A percentile compares a stretch with the other conserved stretches of the same genome.
phyloP scores from a whole-genome alignment of 2,113 vertebrate genomes.

The Pelodiscus sinensis region DNA sequence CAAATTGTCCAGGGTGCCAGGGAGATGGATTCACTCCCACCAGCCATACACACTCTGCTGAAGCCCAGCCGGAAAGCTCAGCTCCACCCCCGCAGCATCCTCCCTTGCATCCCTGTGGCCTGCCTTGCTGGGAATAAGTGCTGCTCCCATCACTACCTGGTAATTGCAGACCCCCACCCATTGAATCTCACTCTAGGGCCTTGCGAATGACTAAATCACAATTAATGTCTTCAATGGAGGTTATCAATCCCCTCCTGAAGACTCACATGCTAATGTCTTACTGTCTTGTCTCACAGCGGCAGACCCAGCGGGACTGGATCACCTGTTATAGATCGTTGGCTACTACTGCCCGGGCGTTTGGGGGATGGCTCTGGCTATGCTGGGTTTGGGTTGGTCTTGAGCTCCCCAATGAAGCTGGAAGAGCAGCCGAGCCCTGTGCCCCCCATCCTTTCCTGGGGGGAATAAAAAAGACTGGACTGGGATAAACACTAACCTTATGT shows the following conservation, averaged over 20 bases:
- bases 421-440: background rate
- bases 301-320: accelerated
- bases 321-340: too few species aligned
- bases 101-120: background rate
- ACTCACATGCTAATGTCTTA: background rate
- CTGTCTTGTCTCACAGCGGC: background rate
- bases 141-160: background rate
- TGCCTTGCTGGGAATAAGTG: background rate
- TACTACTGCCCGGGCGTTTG: background rate
- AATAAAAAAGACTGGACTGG: background rate
- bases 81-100: background rate
- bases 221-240: background rate
- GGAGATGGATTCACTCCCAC: accelerated
- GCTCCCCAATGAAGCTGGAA: background rate
- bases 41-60: background rate
- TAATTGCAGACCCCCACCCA: accelerated
- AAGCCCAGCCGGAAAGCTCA: background rate
- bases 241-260: background rate
- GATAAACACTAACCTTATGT: background rate
- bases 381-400: background rate
- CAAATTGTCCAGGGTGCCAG: background rate
- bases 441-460: background rate
- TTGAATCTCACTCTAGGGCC: background rate
- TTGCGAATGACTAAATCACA: background rate
- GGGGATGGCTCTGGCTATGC: background rate